Conservation (phyloP, 2,797 vertebrate species). For the Catamblyrhynchus diadema region DNA sequence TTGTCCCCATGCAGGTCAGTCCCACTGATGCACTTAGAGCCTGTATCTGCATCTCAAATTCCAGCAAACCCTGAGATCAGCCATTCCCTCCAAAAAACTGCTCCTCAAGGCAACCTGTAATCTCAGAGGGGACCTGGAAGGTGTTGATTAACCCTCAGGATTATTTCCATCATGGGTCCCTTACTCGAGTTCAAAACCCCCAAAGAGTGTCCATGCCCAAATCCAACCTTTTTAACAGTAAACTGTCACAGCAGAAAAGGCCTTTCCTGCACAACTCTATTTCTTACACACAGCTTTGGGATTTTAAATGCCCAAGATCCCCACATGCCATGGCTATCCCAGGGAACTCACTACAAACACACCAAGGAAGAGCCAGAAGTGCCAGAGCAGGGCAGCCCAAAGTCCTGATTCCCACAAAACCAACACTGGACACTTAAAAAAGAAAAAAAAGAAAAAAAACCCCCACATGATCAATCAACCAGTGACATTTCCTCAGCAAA, state of each 20-base stretch:
- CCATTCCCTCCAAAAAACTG: not conserved
- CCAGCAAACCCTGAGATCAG: not conserved
- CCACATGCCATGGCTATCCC: not conserved
- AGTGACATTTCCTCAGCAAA: constrained; percentile 42
- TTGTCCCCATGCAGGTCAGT: not conserved
- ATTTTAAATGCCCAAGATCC: not conserved
- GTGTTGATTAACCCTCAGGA: not conserved
- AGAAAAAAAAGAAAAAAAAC: accelerated
- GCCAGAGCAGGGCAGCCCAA: not conserved
- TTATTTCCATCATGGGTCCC: not conserved
- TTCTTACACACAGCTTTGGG: not conserved
- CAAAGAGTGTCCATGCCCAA: not conserved
- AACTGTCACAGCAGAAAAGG: not conserved
- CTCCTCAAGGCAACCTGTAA: not conserved
- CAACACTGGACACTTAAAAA: not conserved
- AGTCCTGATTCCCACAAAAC: not conserved
- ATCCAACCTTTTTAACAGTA: not conserved
- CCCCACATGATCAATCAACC: not conserved
- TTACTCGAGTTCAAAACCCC: not conserved
- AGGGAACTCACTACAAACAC: not conserved
- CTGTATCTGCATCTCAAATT: not conserved
- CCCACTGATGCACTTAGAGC: not conserved
- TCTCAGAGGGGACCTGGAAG: not conserved
- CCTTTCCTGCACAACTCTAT: not conserved
- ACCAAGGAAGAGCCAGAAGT: not conserved